Conservation (phyloP, 2,113 vertebrate genomes). For the Gavialis gangeticus region DNA sequence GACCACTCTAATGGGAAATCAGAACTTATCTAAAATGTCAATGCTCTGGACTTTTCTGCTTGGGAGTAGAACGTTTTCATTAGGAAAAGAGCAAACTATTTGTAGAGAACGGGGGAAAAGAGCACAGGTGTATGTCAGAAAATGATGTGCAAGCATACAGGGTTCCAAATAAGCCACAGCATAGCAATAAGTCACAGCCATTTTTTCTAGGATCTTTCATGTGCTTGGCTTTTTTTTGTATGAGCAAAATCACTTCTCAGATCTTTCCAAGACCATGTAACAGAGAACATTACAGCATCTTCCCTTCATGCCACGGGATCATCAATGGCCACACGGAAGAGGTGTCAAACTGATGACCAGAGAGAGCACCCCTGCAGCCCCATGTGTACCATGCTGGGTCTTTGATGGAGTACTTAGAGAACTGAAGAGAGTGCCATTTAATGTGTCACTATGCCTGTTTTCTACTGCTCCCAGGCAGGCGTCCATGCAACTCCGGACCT, state of each 20-base stretch:
- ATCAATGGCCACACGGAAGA: background rate
- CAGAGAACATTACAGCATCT: background rate
- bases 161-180: background rate
- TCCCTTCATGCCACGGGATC: background rate
- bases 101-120: background rate
- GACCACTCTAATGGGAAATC: background rate
- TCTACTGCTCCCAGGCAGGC: no score
- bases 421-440: background rate
- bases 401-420: background rate
- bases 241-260: conserved; percentile 60
- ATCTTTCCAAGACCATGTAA: conserved; percentile 36
- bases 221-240: conserved; percentile 50
- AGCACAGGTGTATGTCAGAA: conserved; percentile 18
- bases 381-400: background rate
- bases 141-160: conserved; percentile 9
- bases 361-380: background rate
- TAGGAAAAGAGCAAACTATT: conserved; percentile 5
- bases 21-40: no score
- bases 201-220: conserved; percentile 67
- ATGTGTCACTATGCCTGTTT: background rate
- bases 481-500: background rate
- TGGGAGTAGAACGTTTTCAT: background rate
- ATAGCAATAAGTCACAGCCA: conserved; percentile 50
- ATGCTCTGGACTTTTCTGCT: background rate
- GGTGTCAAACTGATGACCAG: no score